Evolutionary conservation across 2,113 vertebrate species (phyloP).

Genomic region (Haliaeetus leucogaster): DNA sequence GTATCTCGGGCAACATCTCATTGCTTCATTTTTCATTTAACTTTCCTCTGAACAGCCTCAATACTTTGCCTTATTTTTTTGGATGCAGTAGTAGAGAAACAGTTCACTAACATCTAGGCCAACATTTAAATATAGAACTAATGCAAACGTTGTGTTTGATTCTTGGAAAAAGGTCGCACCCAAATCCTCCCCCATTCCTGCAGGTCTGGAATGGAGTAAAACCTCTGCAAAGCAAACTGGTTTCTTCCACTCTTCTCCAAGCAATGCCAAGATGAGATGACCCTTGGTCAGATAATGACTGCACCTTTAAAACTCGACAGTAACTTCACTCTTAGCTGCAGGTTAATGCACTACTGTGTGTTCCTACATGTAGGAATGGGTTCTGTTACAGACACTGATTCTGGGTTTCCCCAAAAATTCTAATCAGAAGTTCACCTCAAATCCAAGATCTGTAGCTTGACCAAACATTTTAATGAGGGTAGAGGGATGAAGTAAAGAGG

Average conservation of each 20-base stretch:
- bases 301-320: neutral
- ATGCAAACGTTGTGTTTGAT: neutral
- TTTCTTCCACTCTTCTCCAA: neutral
- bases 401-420: neutral
- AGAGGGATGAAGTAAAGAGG: neutral
- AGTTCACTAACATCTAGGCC: neutral
- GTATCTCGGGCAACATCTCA: neutral
- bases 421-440: neutral
- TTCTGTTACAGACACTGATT: neutral
- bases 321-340: neutral
- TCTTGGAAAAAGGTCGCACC: neutral
- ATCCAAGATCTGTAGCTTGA: neutral
- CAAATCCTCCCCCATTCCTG: neutral
- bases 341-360: accelerated
- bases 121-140: neutral
- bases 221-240: neutral
- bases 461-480: neutral
- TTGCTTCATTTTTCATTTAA: neutral
- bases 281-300: neutral
- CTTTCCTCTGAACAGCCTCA: neutral
- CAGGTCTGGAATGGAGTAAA: neutral
- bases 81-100: neutral
- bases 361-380: neutral
- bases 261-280: neutral
- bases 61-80: neutral